Base-by-base conservation (phyloP, 2,888 invertebrate species). In the Polydrusus pterygomalis region DNA sequence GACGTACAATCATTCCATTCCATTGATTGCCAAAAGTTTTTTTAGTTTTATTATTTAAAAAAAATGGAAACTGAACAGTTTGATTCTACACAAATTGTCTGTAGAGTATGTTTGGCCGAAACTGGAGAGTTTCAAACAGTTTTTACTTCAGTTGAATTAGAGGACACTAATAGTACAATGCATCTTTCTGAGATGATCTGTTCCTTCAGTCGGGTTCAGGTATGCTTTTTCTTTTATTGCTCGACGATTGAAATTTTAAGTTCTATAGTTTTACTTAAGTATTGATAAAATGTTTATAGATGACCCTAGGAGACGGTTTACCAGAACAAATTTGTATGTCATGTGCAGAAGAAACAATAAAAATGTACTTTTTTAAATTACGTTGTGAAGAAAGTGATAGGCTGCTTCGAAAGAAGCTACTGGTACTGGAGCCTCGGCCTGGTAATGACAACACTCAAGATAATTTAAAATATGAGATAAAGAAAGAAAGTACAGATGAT, bases 291-390 rank as follows among this genome's bases (percentile, higher is more conserved):
- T 73, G 75, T 77, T 84, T 83, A 25, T 74, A 86, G 86, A 85
- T 89, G 70, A 85, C 86, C 15, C 77, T 85, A 17, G 89, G 89
- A 49, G 92, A 93, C 86, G 90, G 90, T 47, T 83, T 93, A 70
- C 92, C 92, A 0, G 90, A 91, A 81, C 88, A 88, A 69, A 87
- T 93, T 62, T 93, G 93, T 81, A 81, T 86, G 77, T 85, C 87
- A 8, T 93, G 93, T 84, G 87, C 89, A 0, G 87, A 87, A 74
- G 86, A 88, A 69, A 86, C 91, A 15, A 86, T 90, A 70, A 85
- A 88, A 8, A 85, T 90, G 10, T 90, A 90, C 81, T 82, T 86
- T 54, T 90, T 90, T 80, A 89, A 89, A 80, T 82, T 86, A 72
- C 86, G 88, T 81, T 89, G 89, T 77, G 88, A 89, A 78, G 85